Evolutionary conservation across 2,113 vertebrate genomes (phyloP).

Genomic region (Holacanthus passer): DNA sequence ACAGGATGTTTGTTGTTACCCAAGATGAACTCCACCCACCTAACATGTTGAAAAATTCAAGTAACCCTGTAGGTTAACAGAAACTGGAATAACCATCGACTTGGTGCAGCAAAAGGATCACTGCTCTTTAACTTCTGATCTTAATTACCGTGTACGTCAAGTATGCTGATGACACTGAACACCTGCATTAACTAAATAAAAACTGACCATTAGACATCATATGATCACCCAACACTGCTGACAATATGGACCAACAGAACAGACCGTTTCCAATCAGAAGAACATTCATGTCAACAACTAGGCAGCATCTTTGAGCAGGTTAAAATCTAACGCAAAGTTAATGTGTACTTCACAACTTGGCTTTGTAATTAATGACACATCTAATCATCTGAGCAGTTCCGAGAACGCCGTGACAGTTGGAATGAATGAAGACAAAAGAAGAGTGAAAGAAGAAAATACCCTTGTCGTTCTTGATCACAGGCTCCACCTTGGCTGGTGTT

Average conservation of each 20-base stretch:
- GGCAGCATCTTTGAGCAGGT: not conserved
- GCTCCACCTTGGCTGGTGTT: conserved; percentile 85
- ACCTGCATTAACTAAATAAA: not conserved
- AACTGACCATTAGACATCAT: not conserved
- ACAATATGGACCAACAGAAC: not conserved
- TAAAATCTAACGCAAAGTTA: not conserved
- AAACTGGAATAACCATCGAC: not conserved
- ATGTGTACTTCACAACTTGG: not conserved
- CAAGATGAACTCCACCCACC: not conserved
- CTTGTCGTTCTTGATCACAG: conserved; percentile 94
- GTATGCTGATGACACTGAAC: not conserved
- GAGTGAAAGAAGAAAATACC: conserved; percentile 87
- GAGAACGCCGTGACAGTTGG: conserved; percentile 9
- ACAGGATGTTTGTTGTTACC: not conserved
- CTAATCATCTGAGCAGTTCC: not conserved
- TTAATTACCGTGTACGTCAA: not conserved
- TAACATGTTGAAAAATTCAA: not conserved
- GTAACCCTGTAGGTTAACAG: not conserved
- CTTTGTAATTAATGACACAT: not conserved
- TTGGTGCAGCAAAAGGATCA: not conserved
- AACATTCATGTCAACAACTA: not conserved
- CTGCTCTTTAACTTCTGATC: not conserved
- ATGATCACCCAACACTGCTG: not conserved
- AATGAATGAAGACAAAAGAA: conserved; percentile 49
- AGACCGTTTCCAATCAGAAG: not conserved